Evolutionary conservation across 2,888 invertebrate genomes (phyloP).

Genomic region (Clostera curtula): DNA sequence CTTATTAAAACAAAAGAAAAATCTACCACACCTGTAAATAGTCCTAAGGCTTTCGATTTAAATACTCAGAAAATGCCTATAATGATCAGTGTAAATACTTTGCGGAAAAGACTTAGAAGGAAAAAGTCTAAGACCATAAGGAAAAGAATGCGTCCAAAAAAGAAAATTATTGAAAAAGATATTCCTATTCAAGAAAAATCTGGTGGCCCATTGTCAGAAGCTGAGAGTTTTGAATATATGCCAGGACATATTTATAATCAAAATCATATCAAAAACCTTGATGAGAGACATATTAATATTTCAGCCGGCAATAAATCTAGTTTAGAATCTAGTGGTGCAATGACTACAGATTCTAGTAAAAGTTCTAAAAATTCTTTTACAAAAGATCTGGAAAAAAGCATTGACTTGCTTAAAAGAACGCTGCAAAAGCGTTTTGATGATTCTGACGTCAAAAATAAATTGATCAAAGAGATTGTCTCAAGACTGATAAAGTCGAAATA

Average conservation of each 20-base stretch:
- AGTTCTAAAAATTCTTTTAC: conserved; percentile 58
- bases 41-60: conserved; percentile 10
- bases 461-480: conserved; percentile 78
- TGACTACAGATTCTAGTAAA: conserved; percentile 62
- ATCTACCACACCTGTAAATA: conserved; percentile 15
- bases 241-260: conserved; percentile 75
- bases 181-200: conserved; percentile 38
- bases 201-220: conserved; percentile 65
- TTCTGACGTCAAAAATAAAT: conserved; percentile 73
- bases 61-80: conserved; percentile 41
- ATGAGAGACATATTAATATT: conserved; percentile 25
- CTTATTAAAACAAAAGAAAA: conserved; percentile 30
- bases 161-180: conserved; percentile 27
- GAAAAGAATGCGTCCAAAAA: conserved; percentile 33
- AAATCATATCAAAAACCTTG: conserved; percentile 42
- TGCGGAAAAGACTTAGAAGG: conserved; percentile 40
- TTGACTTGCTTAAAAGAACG: conserved; percentile 75
- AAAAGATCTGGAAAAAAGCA: conserved; percentile 77
- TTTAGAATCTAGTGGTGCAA: conserved; percentile 54
- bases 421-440: conserved; percentile 76
- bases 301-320: conserved; percentile 56
- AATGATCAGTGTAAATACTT: conserved; percentile 49
- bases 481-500: conserved; percentile 76
- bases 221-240: conserved; percentile 81
- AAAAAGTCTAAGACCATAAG: conserved; percentile 34